Percentiles rank a stretch among this genome's conserved stretches.
Conservation (phyloP, 2,797 vertebrate species). For the Phataginus tricuspis region DNA sequence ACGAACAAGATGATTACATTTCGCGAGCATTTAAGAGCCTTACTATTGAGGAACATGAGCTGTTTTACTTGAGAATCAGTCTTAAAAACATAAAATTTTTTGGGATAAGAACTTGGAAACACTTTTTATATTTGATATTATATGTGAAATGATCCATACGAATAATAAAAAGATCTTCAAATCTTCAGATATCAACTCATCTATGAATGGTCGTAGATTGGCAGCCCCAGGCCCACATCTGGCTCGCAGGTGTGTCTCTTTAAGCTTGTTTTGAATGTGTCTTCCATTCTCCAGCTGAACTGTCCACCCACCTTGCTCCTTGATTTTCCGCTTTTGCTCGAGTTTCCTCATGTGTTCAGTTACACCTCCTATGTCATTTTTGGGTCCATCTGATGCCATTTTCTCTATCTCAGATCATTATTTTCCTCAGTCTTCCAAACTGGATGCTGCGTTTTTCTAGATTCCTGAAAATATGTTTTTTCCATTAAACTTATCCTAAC, state of each 20-base stretch:
- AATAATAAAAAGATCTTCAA: not conserved
- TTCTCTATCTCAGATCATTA: not conserved
- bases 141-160: not conserved
- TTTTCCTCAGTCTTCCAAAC: not conserved
- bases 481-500: not conserved
- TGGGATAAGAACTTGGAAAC: not conserved
- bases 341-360: not conserved
- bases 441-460: not conserved
- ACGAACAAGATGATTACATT: not conserved
- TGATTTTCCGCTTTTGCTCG: not conserved
- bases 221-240: not conserved
- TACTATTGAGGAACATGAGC: not conserved
- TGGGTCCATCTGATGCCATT: not conserved
- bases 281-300: not conserved
- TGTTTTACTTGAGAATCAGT: slow-evolving; percentile 16
- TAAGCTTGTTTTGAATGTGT: not conserved
- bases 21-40: not conserved
- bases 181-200: not conserved
- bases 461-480: not conserved
- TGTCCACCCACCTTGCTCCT: not conserved
- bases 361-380: not conserved
- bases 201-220: not conserved
- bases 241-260: not conserved
- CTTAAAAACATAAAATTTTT: slow-evolving; percentile 1
- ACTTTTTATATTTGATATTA: not conserved